Evolutionary conservation across 2,113 vertebrate species (phyloP), one percentile per base, ranked within the genome.

Genomic region (Halichoeres trimaculatus): DNA sequence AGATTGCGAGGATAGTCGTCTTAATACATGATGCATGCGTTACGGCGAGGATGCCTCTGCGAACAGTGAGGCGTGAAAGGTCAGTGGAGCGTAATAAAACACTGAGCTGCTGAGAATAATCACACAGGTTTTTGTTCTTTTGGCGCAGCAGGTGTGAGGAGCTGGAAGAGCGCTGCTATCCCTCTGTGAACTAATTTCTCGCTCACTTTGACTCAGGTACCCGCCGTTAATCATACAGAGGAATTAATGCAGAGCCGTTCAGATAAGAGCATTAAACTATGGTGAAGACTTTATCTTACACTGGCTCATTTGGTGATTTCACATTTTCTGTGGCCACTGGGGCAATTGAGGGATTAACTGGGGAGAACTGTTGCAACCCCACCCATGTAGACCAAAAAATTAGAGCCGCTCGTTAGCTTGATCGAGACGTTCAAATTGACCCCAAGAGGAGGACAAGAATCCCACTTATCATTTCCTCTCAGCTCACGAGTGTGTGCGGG

Each of bases 341-440:
- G 58, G 66, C 85, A 84, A 86, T 82, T 55, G 64, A 82, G 72
- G 69, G 88, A 88, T 89, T 89, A 88, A 92, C 85, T 35, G 84
- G 66, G 68, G 73, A 82, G 81, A 84, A 86, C 65, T 77, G 81
- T 47, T 58, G 63, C 48, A 40, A 58, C 70, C 23, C 47, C 59
- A 54, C 77, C 62, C 48, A 65, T 20, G 60, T 24, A 59, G 66
- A 14, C 71, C 36, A 75, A 61, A 61, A 78, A 87, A 88, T 84
- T 73, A 77, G 85, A 83, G 72, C 61, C 34, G 56, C 80, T 83
- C 69, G 88, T 88, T 90, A 91, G 81, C 61, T 64, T 48, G 17
- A 81, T 51, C 56, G 73, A 55, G 35, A 84, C 88, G 74, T 59
- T 50, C 57, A 87, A 86, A 87, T 30, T 35, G 69, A 77, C 67